Evolutionary conservation across 2,888 invertebrate genomes (phyloP).

Genomic region (Calameuta pallipes): DNA sequence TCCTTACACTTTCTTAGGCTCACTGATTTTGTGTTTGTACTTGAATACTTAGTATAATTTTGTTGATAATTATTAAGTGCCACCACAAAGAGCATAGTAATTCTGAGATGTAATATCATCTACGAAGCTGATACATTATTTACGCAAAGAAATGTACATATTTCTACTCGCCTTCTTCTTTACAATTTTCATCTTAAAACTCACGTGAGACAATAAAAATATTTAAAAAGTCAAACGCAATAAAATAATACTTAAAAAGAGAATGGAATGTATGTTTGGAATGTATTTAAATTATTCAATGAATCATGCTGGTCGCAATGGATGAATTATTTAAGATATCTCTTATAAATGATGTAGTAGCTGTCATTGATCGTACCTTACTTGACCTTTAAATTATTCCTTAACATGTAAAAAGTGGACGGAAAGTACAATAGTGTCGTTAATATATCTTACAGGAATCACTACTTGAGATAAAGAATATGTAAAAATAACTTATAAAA

Average conservation of each 20-base stretch:
- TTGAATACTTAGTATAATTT: background rate
- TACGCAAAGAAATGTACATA: background rate
- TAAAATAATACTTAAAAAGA: background rate
- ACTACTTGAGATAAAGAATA: background rate
- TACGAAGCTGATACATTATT: background rate
- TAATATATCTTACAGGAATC: background rate
- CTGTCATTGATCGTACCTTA: background rate
- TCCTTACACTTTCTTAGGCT: background rate
- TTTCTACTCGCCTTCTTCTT: background rate
- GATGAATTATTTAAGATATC: background rate
- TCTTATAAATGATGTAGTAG: background rate
- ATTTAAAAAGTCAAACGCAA: background rate
- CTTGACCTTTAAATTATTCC: background rate
- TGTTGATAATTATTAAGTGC: background rate
- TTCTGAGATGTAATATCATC: background rate
- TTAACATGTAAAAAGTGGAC: background rate
- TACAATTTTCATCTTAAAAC: background rate
- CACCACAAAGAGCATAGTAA: background rate
- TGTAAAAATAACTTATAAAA: background rate
- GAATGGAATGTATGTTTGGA: background rate
- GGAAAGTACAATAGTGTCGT: background rate
- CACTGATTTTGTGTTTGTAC: background rate
- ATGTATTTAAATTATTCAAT: background rate
- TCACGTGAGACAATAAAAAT: background rate
- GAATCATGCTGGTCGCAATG: background rate